A percentile compares a stretch with the other conserved stretches of the same genome.
Evolutionary conservation across 2,888 invertebrate genomes (phyloP).

Genomic region (Nineta flava): DNA sequence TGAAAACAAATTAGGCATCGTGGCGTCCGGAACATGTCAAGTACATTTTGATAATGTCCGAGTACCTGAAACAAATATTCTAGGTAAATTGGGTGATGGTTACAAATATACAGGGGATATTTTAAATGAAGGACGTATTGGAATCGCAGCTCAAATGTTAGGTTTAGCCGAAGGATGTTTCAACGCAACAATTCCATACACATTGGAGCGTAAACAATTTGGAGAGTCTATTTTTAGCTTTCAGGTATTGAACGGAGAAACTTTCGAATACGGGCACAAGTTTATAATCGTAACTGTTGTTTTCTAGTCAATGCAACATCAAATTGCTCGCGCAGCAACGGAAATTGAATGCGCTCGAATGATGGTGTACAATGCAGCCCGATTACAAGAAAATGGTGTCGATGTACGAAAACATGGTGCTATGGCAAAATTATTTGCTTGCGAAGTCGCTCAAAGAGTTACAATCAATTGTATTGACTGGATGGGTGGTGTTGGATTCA

Average conservation of each 20-base stretch:
- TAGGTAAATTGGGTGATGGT: constrained; percentile 82
- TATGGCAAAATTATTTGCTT: constrained; percentile 85
- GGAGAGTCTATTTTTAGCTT: constrained; percentile 77
- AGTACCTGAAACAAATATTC: constrained; percentile 65
- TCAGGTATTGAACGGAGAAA: constrained; percentile 43
- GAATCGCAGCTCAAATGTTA: constrained; percentile 85
- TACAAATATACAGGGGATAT: constrained; percentile 94
- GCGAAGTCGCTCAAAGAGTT: constrained; percentile 72
- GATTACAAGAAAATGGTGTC: constrained; percentile 68
- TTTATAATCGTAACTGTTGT: constrained; percentile 6
- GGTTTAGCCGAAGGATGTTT: constrained; percentile 90
- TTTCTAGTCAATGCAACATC: constrained; percentile 84
- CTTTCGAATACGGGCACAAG: no score
- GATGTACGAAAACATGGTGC: constrained; percentile 87
- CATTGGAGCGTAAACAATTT: constrained; percentile 88
- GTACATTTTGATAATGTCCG: constrained; percentile 87
- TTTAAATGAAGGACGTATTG: constrained; percentile 85
- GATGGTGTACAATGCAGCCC: constrained; percentile 86
- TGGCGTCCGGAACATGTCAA: constrained; percentile 89
- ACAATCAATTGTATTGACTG: constrained; percentile 92
- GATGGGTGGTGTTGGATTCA: constrained; percentile 97
- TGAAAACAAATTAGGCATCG: constrained; percentile 85
- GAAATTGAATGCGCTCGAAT: constrained; percentile 82
- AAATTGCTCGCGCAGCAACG: constrained; percentile 76
- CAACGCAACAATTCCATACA: constrained; percentile 86